Evolutionary conservation across 2,113 vertebrate species (phyloP).

Genomic region (Parotia lawesii): DNA sequence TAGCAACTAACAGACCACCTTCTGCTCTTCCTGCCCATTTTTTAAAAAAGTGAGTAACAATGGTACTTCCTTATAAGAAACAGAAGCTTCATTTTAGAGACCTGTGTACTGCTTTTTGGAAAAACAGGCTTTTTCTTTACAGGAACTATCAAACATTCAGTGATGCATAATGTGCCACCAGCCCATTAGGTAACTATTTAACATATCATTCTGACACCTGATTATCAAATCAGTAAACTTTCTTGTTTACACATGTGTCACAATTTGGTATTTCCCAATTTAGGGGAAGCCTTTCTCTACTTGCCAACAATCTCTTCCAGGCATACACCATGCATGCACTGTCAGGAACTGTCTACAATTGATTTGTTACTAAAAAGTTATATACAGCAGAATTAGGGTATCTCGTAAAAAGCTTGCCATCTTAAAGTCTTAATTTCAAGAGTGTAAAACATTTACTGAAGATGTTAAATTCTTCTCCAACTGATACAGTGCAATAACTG

Average conservation of each 20-base stretch:
- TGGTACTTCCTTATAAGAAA: neutral
- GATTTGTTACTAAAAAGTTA: neutral
- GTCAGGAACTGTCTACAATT: neutral
- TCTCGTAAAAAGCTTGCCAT: neutral
- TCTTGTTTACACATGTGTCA: neutral
- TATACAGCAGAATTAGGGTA: neutral
- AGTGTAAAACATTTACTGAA: neutral
- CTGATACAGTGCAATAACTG: neutral
- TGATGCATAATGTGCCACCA: neutral
- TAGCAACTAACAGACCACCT: neutral
- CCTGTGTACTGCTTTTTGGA: neutral
- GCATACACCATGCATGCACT: neutral
- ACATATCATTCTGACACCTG: neutral
- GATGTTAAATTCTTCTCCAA: neutral
- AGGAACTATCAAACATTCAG: neutral
- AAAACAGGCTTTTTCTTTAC: neutral
- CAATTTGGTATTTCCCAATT: neutral
- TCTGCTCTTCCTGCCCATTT: neutral
- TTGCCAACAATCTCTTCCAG: neutral
- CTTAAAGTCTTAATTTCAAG: neutral
- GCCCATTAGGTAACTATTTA: neutral
- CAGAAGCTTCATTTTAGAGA: neutral
- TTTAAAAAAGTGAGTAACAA: neutral
- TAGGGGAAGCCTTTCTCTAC: neutral
- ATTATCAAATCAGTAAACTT: neutral